phyloP scores from a whole-genome alignment of 2,113 vertebrate species.

The Percopsis transmontana region DNA sequence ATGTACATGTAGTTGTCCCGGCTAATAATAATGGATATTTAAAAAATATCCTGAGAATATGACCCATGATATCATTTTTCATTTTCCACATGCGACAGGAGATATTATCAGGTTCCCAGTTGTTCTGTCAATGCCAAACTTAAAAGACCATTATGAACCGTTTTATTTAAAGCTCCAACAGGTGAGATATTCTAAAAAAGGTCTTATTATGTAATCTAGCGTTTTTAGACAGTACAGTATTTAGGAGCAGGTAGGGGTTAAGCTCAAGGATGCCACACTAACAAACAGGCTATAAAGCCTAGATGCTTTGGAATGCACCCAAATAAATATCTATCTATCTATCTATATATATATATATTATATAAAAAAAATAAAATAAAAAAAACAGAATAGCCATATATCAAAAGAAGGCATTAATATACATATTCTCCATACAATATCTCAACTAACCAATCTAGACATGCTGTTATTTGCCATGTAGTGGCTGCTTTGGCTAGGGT shows the following conservation, averaged over 20 bases:
- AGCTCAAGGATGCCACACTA: neutral
- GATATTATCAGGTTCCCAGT: slow-evolving; percentile 37
- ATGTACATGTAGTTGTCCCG: neutral
- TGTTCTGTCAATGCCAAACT: neutral
- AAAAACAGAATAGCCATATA: neutral
- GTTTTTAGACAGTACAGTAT: too few relatives aligned
- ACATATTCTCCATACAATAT: neutral
- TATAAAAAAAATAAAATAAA: neutral
- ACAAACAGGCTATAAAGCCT: neutral
- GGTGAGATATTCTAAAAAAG: too few relatives aligned
- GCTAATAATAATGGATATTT: slow-evolving; percentile 1
- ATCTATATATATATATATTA: too few relatives aligned
- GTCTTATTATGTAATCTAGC: too few relatives aligned
- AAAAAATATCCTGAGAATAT: neutral
- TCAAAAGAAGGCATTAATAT: neutral
- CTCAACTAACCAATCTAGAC: neutral
- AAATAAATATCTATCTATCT: neutral
- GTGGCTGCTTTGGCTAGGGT: slow-evolving; percentile 26
- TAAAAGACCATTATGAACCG: neutral
- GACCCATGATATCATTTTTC: neutral
- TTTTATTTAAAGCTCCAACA: neutral
- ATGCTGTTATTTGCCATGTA: neutral
- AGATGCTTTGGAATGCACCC: too few relatives aligned
- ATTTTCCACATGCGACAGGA: slow-evolving; percentile 17
- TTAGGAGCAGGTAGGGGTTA: too few relatives aligned